Evolutionary conservation across 2,113 vertebrate genomes (phyloP), one percentile per base, ranked within the genome.

Genomic region (Lichenostomus cassidix): DNA sequence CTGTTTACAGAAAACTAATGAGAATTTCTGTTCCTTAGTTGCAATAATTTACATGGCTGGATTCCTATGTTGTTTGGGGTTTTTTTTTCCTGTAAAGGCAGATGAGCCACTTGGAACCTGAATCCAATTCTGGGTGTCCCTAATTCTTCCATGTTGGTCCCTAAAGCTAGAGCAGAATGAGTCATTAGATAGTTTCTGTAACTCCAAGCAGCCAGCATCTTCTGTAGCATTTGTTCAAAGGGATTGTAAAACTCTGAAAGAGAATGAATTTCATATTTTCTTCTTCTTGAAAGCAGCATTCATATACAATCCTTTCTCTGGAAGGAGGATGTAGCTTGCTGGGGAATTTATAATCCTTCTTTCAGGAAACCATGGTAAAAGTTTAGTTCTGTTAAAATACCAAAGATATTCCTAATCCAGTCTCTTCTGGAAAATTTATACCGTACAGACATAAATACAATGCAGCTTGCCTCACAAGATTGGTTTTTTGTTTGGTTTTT

Each of bases 331-430:
- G 42, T 83, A 92, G 42, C 39, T 92, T 83, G 35, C 31, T 83
- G 12, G 3, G 35, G 29, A 78, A 78, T 67, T 83, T 46, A 29
- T 67, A 90, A 12, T 23, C 74, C 28, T 74, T 90, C 46, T 58
- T 92, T 31, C 76, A 86, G 60, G 42, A 90, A 83, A 60, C 7
- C 67, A 74, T 28, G 31, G 27, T 74, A 78, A 88, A 62, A 63
- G 10, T 88, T 92, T 63, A 67, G 55, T 50, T 79, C 28, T 90
- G n/a, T 90, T 88, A 90, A 78, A 95, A 63, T 83, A 86, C 11
- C 39, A 83, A 86, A 59, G 28, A 58, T 74, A 80, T 35, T 83
- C 68, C 35, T 89, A 89, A 91, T 91, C 16, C 56, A 64, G 12
- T 47, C 39, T 75, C 39, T 81, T 70, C 56, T 65, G 42, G 39